These are phyloP conservation scores for Pseudochaenichthys georgianus DNA, from an alignment of 2,797 vertebrate species.

Conservation along the genomic window DNA sequence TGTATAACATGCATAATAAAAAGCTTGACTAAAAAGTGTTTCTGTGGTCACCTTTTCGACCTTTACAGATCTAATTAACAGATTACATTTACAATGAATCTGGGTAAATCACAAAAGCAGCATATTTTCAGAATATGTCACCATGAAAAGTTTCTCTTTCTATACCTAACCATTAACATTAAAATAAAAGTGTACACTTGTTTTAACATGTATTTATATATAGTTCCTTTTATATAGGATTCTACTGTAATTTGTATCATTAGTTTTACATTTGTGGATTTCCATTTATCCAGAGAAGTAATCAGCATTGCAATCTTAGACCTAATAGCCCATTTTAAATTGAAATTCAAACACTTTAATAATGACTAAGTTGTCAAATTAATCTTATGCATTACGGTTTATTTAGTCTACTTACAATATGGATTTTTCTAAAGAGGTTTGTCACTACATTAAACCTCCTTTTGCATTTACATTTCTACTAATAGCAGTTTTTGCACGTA, in stretches of 20 bases:
- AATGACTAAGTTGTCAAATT: not conserved
- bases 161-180: not conserved
- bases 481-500: conserved; percentile 6
- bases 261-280: not conserved
- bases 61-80: conserved; percentile 7
- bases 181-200: not conserved
- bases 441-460: conserved; percentile 3
- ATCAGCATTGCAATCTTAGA: not conserved
- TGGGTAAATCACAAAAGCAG: not conserved
- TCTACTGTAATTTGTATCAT: not conserved
- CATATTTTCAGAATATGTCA: not conserved
- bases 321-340: not conserved
- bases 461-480: conserved; percentile 6
- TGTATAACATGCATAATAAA: not conserved
- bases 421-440: conserved; percentile 7
- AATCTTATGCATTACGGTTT: not conserved
- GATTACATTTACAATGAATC: not conserved
- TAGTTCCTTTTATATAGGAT: no score
- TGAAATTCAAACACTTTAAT: not conserved
- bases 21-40: conserved; percentile 1
- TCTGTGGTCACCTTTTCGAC: conserved; percentile 8
- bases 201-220: no score
- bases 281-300: not conserved
- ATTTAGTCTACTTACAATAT: not conserved
- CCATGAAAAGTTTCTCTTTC: not conserved